These are phyloP conservation scores for Lacerta agilis DNA, from an alignment of 2,797 vertebrate species.

Conservation along the genomic window DNA sequence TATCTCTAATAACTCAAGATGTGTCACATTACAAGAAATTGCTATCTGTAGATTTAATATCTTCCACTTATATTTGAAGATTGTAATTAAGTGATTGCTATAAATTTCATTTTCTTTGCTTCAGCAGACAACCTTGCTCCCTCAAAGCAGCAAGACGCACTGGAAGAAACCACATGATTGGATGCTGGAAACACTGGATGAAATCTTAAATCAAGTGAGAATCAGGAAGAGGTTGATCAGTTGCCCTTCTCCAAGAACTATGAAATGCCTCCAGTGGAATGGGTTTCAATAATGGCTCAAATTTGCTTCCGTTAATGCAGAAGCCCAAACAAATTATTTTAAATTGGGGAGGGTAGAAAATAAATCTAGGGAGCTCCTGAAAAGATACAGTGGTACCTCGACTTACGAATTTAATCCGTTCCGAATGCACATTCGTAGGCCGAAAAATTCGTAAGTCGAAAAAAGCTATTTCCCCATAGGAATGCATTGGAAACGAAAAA, in stretches of 20 bases:
- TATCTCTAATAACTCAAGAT: background rate
- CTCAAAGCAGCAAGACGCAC: rapidly evolving
- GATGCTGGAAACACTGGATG: conserved; percentile 29
- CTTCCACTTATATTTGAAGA: background rate
- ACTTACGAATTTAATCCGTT: too few species aligned
- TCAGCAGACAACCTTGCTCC: background rate
- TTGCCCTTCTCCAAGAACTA: background rate
- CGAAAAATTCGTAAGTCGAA: too few species aligned
- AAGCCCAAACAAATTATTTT: background rate
- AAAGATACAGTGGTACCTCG: too few species aligned
- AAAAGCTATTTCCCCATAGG: too few species aligned
- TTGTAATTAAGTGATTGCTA: background rate
- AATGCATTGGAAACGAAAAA: too few species aligned
- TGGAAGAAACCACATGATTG: background rate
- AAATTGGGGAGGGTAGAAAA: background rate
- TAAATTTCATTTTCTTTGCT: background rate
- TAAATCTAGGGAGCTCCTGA: background rate
- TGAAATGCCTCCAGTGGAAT: background rate
- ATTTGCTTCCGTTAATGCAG: background rate
- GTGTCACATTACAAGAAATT: background rate
- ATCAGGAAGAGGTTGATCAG: background rate
- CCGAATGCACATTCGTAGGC: too few species aligned
- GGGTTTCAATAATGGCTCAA: background rate
- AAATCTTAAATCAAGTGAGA: conserved; percentile 57
- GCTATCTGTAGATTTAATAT: background rate